phyloP scores from a whole-genome alignment of 2,113 vertebrate species.

The Corythaeola cristata region DNA sequence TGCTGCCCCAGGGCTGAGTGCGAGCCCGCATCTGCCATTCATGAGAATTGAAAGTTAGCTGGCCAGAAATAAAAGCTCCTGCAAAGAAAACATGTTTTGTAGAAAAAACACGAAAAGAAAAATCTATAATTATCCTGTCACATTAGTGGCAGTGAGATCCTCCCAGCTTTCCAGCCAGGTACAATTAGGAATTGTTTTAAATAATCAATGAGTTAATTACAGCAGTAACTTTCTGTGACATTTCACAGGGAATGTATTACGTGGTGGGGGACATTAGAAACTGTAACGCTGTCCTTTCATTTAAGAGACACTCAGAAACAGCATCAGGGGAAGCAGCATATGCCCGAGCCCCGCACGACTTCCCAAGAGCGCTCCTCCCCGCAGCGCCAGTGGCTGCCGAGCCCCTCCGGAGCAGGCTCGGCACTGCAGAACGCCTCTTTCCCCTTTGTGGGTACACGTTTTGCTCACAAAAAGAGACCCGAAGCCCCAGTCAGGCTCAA shows the following conservation, averaged over 20 bases:
- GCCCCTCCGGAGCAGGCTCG: background rate
- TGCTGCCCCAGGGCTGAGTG: background rate
- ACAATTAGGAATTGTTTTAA: slow-evolving; percentile 47
- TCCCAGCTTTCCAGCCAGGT: slow-evolving; percentile 32
- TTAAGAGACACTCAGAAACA: background rate
- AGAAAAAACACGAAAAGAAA: background rate
- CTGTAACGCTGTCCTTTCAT: background rate
- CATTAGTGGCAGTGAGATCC: background rate
- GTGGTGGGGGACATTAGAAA: background rate
- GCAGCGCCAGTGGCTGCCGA: background rate
- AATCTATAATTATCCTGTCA: slow-evolving; percentile 20
- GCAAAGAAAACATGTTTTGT: slow-evolving; percentile 1
- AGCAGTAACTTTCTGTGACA: background rate
- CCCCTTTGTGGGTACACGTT: background rate
- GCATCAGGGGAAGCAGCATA: background rate
- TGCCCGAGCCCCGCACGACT: fast-evolving
- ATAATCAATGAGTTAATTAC: slow-evolving; percentile 37
- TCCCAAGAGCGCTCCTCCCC: background rate
- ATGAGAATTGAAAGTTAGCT: background rate
- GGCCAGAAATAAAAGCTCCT: slow-evolving; percentile 50
- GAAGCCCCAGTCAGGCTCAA: background rate
- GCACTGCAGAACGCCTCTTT: background rate
- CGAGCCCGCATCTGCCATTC: slow-evolving; percentile 21
- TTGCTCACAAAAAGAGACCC: background rate
- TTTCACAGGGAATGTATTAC: slow-evolving; percentile 6